Percentiles rank a stretch among this genome's conserved stretches.
Conservation (phyloP, 2,888 invertebrate species). For the Steinernema carpocapsae region DNA sequence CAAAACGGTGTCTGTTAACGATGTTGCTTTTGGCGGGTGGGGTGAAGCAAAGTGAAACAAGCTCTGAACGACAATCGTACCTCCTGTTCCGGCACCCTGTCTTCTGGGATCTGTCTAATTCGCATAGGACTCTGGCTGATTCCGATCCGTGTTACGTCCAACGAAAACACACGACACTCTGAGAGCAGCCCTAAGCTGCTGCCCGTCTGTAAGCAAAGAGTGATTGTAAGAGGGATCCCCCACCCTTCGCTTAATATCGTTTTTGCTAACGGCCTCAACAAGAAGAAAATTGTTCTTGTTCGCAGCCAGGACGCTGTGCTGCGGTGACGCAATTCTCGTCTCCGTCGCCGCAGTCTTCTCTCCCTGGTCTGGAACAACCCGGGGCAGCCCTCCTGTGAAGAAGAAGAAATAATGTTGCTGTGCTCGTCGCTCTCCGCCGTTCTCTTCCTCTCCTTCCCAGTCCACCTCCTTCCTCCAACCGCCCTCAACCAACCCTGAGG, state of each 20-base stretch:
- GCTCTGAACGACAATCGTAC: not conserved
- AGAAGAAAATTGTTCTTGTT: not conserved
- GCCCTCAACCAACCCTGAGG: conserved; percentile 11
- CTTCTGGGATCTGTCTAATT: not conserved
- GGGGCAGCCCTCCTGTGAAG: conserved; percentile 21
- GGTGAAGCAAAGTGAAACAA: not conserved
- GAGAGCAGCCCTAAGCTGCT: too few species aligned
- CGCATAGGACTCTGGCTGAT: too few species aligned
- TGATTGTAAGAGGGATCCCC: conserved; percentile 27
- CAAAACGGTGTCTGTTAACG: not conserved
- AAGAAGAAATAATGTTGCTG: too few species aligned
- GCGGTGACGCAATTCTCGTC: conserved; percentile 23
- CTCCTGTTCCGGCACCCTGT: not conserved
- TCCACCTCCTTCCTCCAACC: conserved; percentile 19
- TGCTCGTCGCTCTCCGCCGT: not conserved
- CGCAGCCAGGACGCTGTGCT: not conserved
- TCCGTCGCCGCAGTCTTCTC: not conserved
- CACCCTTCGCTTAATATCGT: conserved; percentile 18
- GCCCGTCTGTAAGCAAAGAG: not conserved
- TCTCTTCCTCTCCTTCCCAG: not conserved
- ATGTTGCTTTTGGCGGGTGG: not conserved
- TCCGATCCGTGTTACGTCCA: not conserved
- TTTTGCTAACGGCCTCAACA: not conserved
- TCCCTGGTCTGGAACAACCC: conserved; percentile 1
- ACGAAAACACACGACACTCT: conserved; percentile 25